Evolutionary conservation across 2,113 vertebrate genomes (phyloP), one percentile per base, ranked within the genome.

Genomic region (Cheilinus undulatus): DNA sequence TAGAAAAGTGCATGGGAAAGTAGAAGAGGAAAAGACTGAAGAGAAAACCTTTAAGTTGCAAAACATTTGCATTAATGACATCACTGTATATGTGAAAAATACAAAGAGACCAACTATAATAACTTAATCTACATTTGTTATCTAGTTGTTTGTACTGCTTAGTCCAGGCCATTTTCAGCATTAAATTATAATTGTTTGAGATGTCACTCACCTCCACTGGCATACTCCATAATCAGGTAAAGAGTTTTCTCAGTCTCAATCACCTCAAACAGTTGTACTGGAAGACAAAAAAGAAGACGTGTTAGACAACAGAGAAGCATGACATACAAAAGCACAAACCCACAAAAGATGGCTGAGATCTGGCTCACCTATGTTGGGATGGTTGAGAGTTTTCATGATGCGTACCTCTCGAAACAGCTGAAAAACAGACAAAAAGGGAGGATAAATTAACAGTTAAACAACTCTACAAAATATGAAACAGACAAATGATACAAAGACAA

Each of bases 151-250:
- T 30, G 28, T 3, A 13, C 36, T 62, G 9, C 28, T 62, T 17
- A 45, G 40, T 20, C 19, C 6, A 32, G 58, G n/a, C 32, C 51
- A 72, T 26, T 45, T 34, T 17, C 23, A 43, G 20, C 28, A 23
- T 14, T 64, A 48, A 69, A 42, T 54, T 26, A 56, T 38, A 5
- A 51, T 7, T 3, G 50, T 3, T 10, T 42, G 10, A 27, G 30
- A 17, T 7, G 36, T 69, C 28, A 73, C 91, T 92, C 83, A 96
- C 96, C 96, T 45, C 95, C 96, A 1, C 96, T 96, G 67, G 96
- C 96, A 0, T 96, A 96, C 51, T 96, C 96, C 95, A 96, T 96
- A 38, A 96, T 93, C 83, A 96, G 90, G 90, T 96, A 96, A n/a
- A 96, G 92, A 0, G 95, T 96, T 88, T 95, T 96, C 73, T 96